Evolutionary conservation across 1,140 invertebrate species (phyloP).

Genomic region (Drosophila bocki): DNA sequence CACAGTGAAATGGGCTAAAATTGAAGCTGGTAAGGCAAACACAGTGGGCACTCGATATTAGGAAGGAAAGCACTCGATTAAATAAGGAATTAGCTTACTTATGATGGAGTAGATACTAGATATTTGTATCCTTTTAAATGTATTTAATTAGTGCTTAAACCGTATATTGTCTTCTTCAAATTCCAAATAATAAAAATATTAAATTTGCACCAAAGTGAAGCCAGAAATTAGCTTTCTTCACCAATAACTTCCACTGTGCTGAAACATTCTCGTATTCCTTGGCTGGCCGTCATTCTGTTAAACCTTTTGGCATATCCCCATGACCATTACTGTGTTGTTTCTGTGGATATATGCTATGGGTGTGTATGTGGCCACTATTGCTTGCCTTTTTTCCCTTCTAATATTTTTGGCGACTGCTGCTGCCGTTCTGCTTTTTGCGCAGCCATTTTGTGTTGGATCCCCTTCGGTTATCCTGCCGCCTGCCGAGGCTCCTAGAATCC

Average conservation of each 20-base stretch:
- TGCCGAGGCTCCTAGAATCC: neutral
- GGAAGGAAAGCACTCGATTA: too few relatives aligned
- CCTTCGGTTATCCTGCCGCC: slow-evolving; percentile 2
- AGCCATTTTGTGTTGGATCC: slow-evolving; percentile 77
- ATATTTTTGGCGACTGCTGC: slow-evolving; percentile 78
- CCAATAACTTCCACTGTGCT: slow-evolving; percentile 16
- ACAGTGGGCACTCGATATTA: slow-evolving; percentile 9
- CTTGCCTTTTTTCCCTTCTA: slow-evolving; percentile 63
- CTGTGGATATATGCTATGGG: slow-evolving; percentile 30
- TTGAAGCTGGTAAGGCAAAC: slow-evolving; percentile 8
- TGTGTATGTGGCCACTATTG: slow-evolving; percentile 53
- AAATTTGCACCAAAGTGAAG: neutral
- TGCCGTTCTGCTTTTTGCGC: slow-evolving; percentile 72
- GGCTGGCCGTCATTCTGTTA: slow-evolving; percentile 63
- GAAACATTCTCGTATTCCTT: slow-evolving; percentile 1
- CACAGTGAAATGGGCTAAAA: slow-evolving; percentile 48
- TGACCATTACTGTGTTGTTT: slow-evolving; percentile 58
- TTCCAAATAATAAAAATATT: neutral
- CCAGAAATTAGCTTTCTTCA: neutral
- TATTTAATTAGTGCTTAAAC: neutral
- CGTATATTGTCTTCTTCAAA: too few relatives aligned
- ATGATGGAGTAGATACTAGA: neutral
- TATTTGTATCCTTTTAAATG: neutral
- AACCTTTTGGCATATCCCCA: slow-evolving; percentile 66
- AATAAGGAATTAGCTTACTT: too few relatives aligned